Conservation (phyloP, 2,888 invertebrate genomes). For the Nectonema munidae region DNA sequence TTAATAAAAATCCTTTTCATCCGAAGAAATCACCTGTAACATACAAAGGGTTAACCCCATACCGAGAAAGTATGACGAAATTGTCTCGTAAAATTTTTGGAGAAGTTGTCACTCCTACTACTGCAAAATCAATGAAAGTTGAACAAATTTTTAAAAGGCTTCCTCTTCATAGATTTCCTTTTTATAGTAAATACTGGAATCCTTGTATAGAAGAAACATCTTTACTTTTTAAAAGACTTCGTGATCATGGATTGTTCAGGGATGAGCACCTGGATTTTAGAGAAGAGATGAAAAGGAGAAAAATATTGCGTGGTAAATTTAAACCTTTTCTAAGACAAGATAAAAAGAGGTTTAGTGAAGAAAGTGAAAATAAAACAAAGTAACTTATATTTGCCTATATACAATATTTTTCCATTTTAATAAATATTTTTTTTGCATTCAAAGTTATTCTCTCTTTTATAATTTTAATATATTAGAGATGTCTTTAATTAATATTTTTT, state of each 20-base stretch:
- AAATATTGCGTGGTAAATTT: conserved; percentile 7
- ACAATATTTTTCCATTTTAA: too few species aligned
- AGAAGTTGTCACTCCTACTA: conserved; percentile 8
- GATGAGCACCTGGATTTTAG: conserved; percentile 11
- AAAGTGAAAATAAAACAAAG: too few species aligned
- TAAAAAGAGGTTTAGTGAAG: too few species aligned
- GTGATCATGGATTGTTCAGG: conserved; percentile 9
- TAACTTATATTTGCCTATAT: too few species aligned
- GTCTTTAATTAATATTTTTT: too few species aligned
- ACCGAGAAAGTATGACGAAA: conserved; percentile 2
- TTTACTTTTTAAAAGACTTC: neutral
- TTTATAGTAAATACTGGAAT: conserved; percentile 8
- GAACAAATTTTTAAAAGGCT: neutral
- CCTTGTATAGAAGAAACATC: conserved; percentile 1
- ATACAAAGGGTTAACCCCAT: neutral
- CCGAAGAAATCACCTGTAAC: conserved; percentile 2
- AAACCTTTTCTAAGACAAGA: neutral
- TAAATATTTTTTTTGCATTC: too few species aligned
- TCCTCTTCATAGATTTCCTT: conserved; percentile 1
- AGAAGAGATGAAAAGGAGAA: conserved; percentile 1
- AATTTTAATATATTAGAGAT: too few species aligned
- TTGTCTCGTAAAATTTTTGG: conserved; percentile 6
- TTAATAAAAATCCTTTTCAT: too few species aligned
- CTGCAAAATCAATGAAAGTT: conserved; percentile 1
- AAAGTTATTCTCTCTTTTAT: too few species aligned